Evolutionary conservation across 2,113 vertebrate species (phyloP).

Genomic region (Delphinus delphis): DNA sequence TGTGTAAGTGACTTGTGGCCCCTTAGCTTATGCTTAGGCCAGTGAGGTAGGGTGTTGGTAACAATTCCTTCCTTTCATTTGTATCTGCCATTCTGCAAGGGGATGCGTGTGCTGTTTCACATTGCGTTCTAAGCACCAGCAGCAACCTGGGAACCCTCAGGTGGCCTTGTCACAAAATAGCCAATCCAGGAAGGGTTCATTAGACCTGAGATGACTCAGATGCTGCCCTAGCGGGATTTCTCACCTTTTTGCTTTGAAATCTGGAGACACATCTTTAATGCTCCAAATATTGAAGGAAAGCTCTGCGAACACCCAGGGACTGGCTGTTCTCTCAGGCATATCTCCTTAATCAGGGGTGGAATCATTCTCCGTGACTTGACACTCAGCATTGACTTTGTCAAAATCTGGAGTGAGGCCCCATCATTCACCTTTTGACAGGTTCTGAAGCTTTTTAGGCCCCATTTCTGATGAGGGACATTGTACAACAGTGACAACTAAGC

Average conservation of each 20-base stretch:
- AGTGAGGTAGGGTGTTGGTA: not conserved
- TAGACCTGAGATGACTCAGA: not conserved
- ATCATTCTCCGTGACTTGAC: not conserved
- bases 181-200: not conserved
- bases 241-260: not conserved
- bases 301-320: not conserved
- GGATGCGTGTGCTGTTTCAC: not conserved
- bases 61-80: not conserved
- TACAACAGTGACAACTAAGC: not conserved
- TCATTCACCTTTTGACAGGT: not conserved
- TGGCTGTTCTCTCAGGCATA: not conserved
- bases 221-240: not conserved
- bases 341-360: not conserved
- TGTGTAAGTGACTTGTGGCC: not conserved
- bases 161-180: not conserved
- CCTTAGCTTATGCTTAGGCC: not conserved
- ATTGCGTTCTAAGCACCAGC: too few relatives aligned
- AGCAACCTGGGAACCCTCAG: not conserved
- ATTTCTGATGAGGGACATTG: not conserved
- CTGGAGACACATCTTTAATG: not conserved
- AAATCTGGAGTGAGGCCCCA: not conserved
- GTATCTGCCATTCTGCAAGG: not conserved
- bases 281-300: not conserved
- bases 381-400: not conserved
- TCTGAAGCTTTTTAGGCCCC: not conserved